A percentile compares a stretch with the other conserved stretches of the same genome.
These are phyloP conservation scores for Drosophila putrida DNA, from an alignment of 2,888 invertebrate species.

Conservation along the genomic window DNA sequence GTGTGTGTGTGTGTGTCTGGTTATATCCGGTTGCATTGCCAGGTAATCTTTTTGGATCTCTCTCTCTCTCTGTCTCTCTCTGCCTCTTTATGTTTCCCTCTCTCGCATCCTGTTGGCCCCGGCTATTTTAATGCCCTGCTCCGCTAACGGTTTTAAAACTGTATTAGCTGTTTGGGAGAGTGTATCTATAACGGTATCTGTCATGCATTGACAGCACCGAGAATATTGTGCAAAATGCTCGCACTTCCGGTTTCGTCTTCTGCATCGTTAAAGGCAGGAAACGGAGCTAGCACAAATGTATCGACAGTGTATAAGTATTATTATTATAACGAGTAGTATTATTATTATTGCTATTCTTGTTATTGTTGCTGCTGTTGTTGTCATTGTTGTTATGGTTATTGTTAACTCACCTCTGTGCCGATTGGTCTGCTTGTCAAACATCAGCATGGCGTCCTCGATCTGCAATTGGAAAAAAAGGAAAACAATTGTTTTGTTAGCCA, in stretches of 20 bases:
- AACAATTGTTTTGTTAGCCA: constrained; percentile 39
- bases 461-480: constrained; percentile 87
- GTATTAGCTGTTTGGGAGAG: constrained; percentile 61
- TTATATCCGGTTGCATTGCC: constrained; percentile 79
- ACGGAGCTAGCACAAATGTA: constrained; percentile 58
- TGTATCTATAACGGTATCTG: constrained; percentile 57
- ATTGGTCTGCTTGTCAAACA: constrained; percentile 99
- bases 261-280: constrained; percentile 76
- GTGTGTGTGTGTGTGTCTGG: constrained; percentile 24
- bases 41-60: constrained; percentile 73
- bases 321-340: constrained; percentile 33
- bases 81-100: no score
- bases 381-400: constrained; percentile 14
- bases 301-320: constrained; percentile 27
- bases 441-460: constrained; percentile 99
- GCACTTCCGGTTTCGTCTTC: constrained; percentile 73
- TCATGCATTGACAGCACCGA: constrained; percentile 60
- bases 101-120: constrained; percentile 62
- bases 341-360: constrained; percentile 2
- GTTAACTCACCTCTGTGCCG: constrained; percentile 97
- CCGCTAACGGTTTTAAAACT: constrained; percentile 64
- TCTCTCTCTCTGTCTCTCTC: constrained; percentile 1
- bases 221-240: constrained; percentile 72
- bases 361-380: constrained; percentile 1
- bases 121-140: constrained; percentile 65